Evolutionary conservation across 2,888 invertebrate genomes (phyloP), one percentile per base, ranked within the genome.

Genomic region (Neuroscelio doddi): DNA sequence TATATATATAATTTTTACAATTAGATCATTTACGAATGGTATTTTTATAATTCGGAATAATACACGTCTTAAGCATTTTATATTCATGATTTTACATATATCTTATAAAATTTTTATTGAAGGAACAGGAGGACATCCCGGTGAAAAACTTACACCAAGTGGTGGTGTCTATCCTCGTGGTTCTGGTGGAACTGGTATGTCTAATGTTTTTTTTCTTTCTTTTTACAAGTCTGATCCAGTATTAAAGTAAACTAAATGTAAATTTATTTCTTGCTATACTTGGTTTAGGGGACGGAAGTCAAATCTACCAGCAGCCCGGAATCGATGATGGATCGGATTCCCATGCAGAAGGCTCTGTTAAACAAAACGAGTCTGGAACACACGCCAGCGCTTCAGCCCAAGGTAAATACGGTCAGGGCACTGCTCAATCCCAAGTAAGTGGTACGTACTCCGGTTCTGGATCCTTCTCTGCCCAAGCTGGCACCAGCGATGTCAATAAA

Each of bases 391-490:
- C 94, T 1, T 89, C 90, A 51, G 91, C 94, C 9, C 91, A 92
- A 84, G 94, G 94, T 9, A 90, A 89, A 69, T 92, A 90, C 75
- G 89, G 89, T 21, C 90, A 91, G 63, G 93, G 92, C 7, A 90
- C 90, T 1, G 91, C 94, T 0, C 93, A 94, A 83, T 92, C 94
- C 0, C 92, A 93, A 85, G 93, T 95, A 0, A 91, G 91, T 47
- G 94, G 94, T 17, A 90, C 91, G 0, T 94, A 94, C 76, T 89
- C 90, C 0, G 92, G 92, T 1, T 87, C 89, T 15, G 94, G 94
- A 9, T 90, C 93, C 0, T 94, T 95, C 79, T 92, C 92, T 67
- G 94, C 94, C 5, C 93, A 91, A 79, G 93, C 94, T 3, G 92
- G 93, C 84, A 92, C 92, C 9, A 90, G 90, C 30, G 93, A 93